Evolutionary conservation across 2,888 invertebrate genomes (phyloP).

Genomic region (Erynnis tages): DNA sequence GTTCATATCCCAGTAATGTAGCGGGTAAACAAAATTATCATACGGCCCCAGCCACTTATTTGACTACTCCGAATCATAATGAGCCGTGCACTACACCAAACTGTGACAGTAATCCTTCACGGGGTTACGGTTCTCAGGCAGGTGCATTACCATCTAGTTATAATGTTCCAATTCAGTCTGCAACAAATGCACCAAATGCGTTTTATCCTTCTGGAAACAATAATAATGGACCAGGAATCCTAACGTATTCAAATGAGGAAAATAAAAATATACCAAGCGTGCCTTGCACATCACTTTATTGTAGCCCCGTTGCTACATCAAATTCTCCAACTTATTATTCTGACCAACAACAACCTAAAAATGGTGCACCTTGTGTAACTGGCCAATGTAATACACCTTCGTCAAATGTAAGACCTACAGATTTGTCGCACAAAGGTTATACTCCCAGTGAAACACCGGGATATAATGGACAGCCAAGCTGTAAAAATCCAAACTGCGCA

Average conservation of each 20-base stretch:
- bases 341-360: conserved; percentile 15
- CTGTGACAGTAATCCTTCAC: conserved; percentile 32
- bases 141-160: conserved; percentile 43
- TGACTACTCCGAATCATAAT: conserved; percentile 54
- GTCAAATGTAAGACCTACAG: not conserved
- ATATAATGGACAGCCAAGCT: conserved; percentile 25
- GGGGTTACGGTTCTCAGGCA: conserved; percentile 29
- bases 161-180: conserved; percentile 39
- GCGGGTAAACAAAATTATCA: conserved; percentile 19
- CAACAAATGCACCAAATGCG: conserved; percentile 15
- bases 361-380: not conserved
- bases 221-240: conserved; percentile 30
- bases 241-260: not conserved
- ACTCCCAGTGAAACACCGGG: conserved; percentile 9
- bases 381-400: conserved; percentile 1
- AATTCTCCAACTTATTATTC: not conserved
- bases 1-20: not conserved
- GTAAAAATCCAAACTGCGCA: conserved; percentile 41
- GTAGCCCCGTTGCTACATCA: not conserved
- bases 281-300: conserved; percentile 5
- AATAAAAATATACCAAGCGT: not conserved
- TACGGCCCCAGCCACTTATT: conserved; percentile 45
- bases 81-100: conserved; percentile 39
- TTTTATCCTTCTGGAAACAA: conserved; percentile 27
- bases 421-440: conserved; percentile 29